Percentiles rank a stretch among this genome's conserved stretches.
These are phyloP conservation scores for Syngnathus acus DNA, from an alignment of 2,797 vertebrate species.

Conservation along the genomic window DNA sequence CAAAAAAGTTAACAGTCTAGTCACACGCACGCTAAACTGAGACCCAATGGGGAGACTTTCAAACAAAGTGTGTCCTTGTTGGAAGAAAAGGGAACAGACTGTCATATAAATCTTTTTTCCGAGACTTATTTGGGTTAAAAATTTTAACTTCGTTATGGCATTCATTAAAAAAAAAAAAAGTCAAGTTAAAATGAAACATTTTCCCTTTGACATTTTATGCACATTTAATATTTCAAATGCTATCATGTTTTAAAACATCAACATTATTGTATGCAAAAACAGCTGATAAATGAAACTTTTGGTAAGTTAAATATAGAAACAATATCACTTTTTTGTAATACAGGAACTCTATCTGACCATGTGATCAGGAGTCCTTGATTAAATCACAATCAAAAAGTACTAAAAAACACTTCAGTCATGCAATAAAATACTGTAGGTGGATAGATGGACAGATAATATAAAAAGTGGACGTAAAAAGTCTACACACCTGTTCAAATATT, in stretches of 20 bases:
- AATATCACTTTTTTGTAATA: too few relatives aligned
- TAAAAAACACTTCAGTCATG: too few relatives aligned
- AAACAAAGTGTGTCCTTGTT: conserved; percentile 14
- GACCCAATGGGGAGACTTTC: conserved; percentile 24
- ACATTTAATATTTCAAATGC: background rate
- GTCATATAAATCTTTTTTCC: background rate
- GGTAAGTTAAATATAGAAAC: too few relatives aligned
- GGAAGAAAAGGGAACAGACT: background rate
- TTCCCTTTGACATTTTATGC: too few relatives aligned
- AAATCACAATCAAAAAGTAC: too few relatives aligned
- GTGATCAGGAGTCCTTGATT: too few relatives aligned
- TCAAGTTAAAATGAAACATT: background rate
- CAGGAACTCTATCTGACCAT: too few relatives aligned
- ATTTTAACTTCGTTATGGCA: background rate
- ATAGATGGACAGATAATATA: too few relatives aligned
- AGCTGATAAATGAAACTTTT: background rate
- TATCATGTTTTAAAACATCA: background rate
- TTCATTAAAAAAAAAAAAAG: background rate
- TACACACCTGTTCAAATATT: too few relatives aligned
- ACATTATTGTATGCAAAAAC: background rate
- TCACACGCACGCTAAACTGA: conserved; percentile 30
- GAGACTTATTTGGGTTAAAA: background rate
- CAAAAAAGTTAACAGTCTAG: conserved; percentile 35
- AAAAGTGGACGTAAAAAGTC: too few relatives aligned
- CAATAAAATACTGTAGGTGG: too few relatives aligned